Evolutionary conservation across 92 coral and sea anemone species (phyloP).

Genomic region (Anthopleura xanthogrammica): DNA sequence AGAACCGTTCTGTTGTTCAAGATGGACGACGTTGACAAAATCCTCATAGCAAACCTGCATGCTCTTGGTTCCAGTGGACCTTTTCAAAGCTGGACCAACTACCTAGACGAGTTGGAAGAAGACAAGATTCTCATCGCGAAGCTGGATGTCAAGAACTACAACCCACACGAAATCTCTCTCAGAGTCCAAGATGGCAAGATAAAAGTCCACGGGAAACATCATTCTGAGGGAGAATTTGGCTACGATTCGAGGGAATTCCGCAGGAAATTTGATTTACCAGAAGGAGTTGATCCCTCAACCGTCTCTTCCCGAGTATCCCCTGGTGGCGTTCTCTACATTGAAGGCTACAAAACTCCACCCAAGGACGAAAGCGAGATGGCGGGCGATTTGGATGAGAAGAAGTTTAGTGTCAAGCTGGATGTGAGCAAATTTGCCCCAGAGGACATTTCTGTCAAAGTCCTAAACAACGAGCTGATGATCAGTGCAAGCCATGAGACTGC

Average conservation of each 20-base stretch:
- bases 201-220: constrained; percentile 74
- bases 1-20: neutral
- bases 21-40: neutral
- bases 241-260: constrained; percentile 85
- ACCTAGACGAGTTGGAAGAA: neutral
- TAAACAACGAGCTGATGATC: constrained; percentile 70
- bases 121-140: constrained; percentile 69
- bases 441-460: constrained; percentile 77
- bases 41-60: neutral
- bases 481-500: constrained; percentile 75
- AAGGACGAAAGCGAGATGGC: constrained; percentile 58
- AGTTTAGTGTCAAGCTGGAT: constrained; percentile 71
- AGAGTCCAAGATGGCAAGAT: constrained; percentile 79
- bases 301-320: constrained; percentile 70
- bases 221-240: constrained; percentile 82
- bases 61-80: neutral
- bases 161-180: constrained; percentile 83
- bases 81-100: constrained; percentile 3
- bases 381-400: constrained; percentile 69
- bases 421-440: constrained; percentile 81
- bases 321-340: constrained; percentile 77
- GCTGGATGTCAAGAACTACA: constrained; percentile 79
- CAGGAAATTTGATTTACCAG: constrained; percentile 79
- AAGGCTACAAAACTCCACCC: constrained; percentile 50
- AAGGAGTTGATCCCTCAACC: constrained; percentile 71